Evolutionary conservation across 2,113 vertebrate genomes (phyloP).

Genomic region (Hypocryptadius cinnamomeus): DNA sequence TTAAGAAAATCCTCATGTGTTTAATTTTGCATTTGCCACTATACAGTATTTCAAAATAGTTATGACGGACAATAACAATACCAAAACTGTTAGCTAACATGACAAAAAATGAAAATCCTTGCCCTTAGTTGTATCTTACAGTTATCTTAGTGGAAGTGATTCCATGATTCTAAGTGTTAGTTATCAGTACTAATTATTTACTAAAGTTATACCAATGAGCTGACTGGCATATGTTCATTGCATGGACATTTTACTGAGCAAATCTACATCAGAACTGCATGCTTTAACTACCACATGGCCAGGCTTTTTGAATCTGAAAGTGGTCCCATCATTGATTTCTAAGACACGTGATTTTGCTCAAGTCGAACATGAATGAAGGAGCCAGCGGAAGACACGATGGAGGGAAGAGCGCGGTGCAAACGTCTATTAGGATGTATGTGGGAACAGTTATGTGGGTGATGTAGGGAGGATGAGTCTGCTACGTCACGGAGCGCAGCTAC

Average conservation of each 20-base stretch:
- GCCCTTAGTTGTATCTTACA: neutral
- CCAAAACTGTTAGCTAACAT: neutral
- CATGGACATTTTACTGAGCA: neutral
- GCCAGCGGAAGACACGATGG: neutral
- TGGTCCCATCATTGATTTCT: neutral
- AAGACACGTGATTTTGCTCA: neutral
- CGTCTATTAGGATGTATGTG: neutral
- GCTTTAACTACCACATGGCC: neutral
- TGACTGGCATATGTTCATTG: neutral
- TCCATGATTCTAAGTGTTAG: neutral
- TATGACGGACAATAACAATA: neutral
- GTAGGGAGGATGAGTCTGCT: constrained; percentile 10
- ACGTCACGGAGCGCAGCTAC: constrained; percentile 70
- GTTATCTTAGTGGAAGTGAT: neutral
- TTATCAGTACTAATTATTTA: neutral
- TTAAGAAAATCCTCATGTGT: rapidly evolving
- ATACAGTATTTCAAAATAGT: neutral
- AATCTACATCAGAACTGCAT: neutral
- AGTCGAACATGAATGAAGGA: constrained; percentile 3
- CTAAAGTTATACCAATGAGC: neutral
- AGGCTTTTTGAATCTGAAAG: neutral
- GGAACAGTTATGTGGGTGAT: constrained; percentile 2
- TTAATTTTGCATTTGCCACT: neutral
- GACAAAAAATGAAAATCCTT: neutral
- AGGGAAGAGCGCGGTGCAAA: neutral